Percentiles rank a stretch among this genome's conserved stretches.
Evolutionary conservation across 2,113 vertebrate species (phyloP).

Genomic region (Aegypius monachus): DNA sequence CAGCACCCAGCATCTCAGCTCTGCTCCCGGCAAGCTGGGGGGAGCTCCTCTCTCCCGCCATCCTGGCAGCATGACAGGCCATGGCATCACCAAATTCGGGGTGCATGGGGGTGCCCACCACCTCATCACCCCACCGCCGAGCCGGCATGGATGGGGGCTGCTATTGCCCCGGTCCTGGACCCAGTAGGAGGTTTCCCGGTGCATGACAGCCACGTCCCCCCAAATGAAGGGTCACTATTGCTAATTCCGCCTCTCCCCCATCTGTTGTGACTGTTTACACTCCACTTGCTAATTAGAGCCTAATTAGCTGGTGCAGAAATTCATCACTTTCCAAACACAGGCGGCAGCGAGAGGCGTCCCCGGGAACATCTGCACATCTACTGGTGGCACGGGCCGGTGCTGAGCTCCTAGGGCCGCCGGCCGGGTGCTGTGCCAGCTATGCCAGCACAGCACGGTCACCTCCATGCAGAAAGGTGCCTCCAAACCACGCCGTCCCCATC

Average conservation of each 20-base stretch:
- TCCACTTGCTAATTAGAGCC: constrained; percentile 87
- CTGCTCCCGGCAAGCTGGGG: not conserved
- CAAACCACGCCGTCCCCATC: not conserved
- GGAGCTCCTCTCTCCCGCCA: not conserved
- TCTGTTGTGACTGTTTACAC: constrained; percentile 91
- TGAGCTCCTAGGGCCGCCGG: not conserved
- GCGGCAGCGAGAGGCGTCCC: constrained; percentile 30
- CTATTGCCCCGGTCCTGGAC: fast-evolving
- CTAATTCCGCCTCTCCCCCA: constrained; percentile 81
- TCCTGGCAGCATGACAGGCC: not conserved
- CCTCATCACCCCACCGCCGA: fast-evolving
- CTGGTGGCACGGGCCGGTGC: not conserved
- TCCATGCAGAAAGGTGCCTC: not conserved
- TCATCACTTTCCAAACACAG: constrained; percentile 78
- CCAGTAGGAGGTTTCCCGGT: fast-evolving
- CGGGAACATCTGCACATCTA: constrained; percentile 70
- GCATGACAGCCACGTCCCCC: not conserved
- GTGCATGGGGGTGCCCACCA: fast-evolving
- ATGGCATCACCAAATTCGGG: not conserved
- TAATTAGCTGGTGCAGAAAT: constrained; percentile 88
- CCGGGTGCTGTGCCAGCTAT: not conserved
- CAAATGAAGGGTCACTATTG: constrained; percentile 78
- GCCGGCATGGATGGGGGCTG: fast-evolving
- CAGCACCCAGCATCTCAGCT: not conserved
- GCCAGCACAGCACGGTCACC: not conserved